Percentiles rank a stretch among this genome's conserved stretches.
Evolutionary conservation across 2,797 vertebrate species (phyloP).

Genomic region (Acestrorhynchus altus): DNA sequence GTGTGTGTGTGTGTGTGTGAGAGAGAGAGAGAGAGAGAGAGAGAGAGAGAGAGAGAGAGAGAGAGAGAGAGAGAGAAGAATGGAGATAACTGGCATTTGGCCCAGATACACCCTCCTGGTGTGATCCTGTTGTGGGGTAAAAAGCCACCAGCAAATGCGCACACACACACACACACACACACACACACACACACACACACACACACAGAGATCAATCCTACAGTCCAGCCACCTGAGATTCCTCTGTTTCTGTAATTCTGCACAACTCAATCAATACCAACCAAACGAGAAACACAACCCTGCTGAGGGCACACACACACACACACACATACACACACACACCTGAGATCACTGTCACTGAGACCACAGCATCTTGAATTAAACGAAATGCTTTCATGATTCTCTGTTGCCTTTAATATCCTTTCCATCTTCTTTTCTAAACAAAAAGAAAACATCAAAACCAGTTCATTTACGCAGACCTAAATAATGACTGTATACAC

Average conservation of each 20-base stretch:
- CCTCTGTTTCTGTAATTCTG: constrained; percentile 86
- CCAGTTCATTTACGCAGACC: background rate
- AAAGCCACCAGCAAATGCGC: constrained; percentile 71
- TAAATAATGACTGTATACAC: background rate
- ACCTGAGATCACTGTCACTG: constrained; percentile 70
- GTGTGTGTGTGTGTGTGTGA: background rate
- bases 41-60: background rate
- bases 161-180: constrained; percentile 26
- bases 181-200: constrained; percentile 33
- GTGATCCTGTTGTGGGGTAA: constrained; percentile 72
- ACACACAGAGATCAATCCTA: constrained; percentile 79
- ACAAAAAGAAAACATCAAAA: background rate
- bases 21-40: background rate
- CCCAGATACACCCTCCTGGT: constrained; percentile 67
- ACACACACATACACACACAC: constrained; percentile 59
- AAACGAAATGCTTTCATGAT: constrained; percentile 49
- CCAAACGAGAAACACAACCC: constrained; percentile 61
- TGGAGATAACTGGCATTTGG: constrained; percentile 69
- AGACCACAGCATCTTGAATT: constrained; percentile 73
- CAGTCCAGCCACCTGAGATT: constrained; percentile 89
- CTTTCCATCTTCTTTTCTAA: background rate
- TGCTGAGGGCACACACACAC: constrained; percentile 13
- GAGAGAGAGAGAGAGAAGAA: constrained; percentile 49
- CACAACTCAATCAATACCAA: constrained; percentile 85
- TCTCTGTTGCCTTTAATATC: constrained; percentile 64